These are phyloP conservation scores for Macrobrachium nipponense DNA, from an alignment of 1,140 invertebrate genomes.

Conservation along the genomic window DNA sequence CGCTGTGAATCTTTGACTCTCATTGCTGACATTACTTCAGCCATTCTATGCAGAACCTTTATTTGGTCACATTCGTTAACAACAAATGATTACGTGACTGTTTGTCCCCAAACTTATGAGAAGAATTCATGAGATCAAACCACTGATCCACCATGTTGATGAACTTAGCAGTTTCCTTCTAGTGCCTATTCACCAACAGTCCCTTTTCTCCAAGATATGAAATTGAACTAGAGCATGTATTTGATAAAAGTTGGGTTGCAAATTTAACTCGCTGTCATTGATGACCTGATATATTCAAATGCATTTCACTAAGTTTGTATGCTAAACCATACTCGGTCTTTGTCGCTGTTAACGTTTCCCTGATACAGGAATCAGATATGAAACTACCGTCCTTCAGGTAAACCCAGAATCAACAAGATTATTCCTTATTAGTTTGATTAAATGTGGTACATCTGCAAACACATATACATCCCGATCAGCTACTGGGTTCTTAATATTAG, in stretches of 20 bases:
- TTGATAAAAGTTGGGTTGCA: no score
- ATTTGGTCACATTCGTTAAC: slow-evolving; percentile 5
- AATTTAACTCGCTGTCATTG: no score
- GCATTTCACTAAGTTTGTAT: no score
- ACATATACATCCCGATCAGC: no score
- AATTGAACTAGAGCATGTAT: slow-evolving; percentile 14
- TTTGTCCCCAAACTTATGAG: slow-evolving; percentile 22
- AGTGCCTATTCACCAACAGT: not conserved
- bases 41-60: no score
- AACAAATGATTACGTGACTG: slow-evolving; percentile 9
- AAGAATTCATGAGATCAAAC: slow-evolving; percentile 30
- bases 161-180: slow-evolving; percentile 24
- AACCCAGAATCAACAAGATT: slow-evolving; percentile 19
- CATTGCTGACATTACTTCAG: not conserved
- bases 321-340: slow-evolving; percentile 35
- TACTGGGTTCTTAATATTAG: no score
- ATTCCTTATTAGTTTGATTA: no score
- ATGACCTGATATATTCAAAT: no score
- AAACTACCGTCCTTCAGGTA: not conserved
- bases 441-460: no score
- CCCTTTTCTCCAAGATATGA: no score
- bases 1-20: not conserved
- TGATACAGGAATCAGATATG: slow-evolving; percentile 13
- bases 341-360: slow-evolving; percentile 8
- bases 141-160: slow-evolving; percentile 15